A percentile compares a stretch with the other conserved stretches of the same genome.
Evolutionary conservation across 35 echinoderm and acorn worm genomes (phyloP).

Genomic region (Heliocidaris erythrogramma): DNA sequence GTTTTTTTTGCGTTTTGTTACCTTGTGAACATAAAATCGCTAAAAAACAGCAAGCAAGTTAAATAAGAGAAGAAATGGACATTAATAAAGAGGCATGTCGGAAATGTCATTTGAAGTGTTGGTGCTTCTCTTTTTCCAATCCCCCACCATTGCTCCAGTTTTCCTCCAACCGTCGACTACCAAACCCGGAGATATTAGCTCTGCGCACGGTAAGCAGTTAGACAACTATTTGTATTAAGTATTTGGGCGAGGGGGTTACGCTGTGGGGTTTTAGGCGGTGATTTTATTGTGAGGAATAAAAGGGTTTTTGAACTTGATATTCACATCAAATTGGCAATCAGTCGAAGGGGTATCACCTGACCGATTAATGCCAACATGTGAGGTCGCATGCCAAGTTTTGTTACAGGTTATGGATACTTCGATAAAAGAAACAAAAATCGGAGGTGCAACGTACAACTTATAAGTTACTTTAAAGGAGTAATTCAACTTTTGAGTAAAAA

Average conservation of each 20-base stretch:
- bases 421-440: not conserved
- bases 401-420: not conserved
- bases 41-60: not conserved
- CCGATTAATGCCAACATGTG: not conserved
- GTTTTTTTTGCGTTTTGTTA: not conserved
- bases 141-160: not conserved
- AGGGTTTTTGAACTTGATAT: constrained; percentile 11
- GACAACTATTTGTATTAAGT: constrained; percentile 5
- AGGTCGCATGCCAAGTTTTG: not conserved
- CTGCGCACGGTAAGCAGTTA: not conserved
- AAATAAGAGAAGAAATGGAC: not conserved
- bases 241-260: not conserved
- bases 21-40: not conserved
- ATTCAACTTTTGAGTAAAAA: too few relatives aligned
- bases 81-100: not conserved
- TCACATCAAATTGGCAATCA: not conserved
- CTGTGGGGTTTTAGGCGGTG: not conserved
- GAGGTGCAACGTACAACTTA: not conserved
- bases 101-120: constrained; percentile 1
- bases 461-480: too few relatives aligned
- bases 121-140: not conserved
- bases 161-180: not conserved
- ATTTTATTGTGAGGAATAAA: not conserved
- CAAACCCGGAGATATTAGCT: not conserved
- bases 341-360: not conserved